Conservation (phyloP, 2,113 vertebrate species). For the Menidia beryllina region DNA sequence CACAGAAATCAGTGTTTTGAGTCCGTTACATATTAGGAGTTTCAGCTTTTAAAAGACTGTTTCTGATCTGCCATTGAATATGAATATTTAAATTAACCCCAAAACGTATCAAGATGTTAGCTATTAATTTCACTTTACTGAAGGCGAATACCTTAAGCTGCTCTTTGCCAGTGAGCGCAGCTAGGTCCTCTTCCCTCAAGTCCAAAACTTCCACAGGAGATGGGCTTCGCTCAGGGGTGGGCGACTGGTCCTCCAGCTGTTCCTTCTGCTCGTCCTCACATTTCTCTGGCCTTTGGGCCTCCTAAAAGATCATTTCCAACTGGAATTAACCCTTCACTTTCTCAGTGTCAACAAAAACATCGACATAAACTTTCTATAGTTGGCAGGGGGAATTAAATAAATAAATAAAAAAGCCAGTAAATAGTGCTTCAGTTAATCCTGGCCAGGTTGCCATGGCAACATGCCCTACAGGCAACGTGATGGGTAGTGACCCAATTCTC, state of each 20-base stretch:
- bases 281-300: constrained; percentile 22
- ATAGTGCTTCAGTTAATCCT: constrained; percentile 57
- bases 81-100: background rate
- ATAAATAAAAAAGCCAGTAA: constrained; percentile 30
- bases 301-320: constrained; percentile 47
- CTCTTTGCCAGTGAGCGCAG: constrained; percentile 74
- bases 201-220: constrained; percentile 57
- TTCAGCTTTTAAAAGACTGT: background rate
- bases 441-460: constrained; percentile 77
- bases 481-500: constrained; percentile 79
- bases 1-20: constrained; percentile 11
- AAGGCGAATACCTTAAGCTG: constrained; percentile 76
- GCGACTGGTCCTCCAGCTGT: constrained; percentile 18
- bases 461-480: constrained; percentile 63
- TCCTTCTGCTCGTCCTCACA: constrained; percentile 32
- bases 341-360: background rate
- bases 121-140: background rate
- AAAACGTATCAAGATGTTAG: background rate
- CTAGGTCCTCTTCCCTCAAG: constrained; percentile 58
- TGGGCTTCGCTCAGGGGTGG: constrained; percentile 27
- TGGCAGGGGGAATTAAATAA: background rate
- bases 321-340: background rate
- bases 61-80: background rate
- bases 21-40: no score
- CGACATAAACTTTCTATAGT: background rate